phyloP scores from a whole-genome alignment of 2,797 vertebrate species.

The Onychomys arenicola region DNA sequence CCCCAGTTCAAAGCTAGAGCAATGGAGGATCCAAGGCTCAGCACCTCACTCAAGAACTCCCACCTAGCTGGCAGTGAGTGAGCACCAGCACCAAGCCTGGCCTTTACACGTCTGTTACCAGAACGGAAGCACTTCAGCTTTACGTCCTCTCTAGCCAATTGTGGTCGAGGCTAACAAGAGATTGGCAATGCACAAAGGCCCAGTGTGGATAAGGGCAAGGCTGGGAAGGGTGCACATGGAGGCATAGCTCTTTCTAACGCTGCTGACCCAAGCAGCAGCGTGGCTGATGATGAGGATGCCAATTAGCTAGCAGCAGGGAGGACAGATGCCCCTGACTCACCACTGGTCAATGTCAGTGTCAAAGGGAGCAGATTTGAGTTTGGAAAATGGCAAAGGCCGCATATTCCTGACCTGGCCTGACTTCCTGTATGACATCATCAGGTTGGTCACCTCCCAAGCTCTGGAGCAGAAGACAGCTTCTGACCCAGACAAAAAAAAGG shows the following conservation, averaged over 20 bases:
- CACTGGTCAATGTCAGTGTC: not conserved
- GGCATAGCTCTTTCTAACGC: accelerated
- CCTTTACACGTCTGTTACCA: not conserved
- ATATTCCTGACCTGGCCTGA: constrained; percentile 16
- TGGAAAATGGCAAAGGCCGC: constrained; percentile 62
- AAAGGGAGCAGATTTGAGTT: constrained; percentile 15
- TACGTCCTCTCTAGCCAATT: not conserved
- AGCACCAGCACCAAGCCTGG: not conserved
- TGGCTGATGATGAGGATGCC: not conserved
- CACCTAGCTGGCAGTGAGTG: not conserved
- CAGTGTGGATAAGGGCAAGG: not conserved
- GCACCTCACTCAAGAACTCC: not conserved
- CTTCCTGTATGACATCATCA: constrained; percentile 49
- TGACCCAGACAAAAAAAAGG: constrained; percentile 14
- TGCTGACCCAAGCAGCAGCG: not conserved
- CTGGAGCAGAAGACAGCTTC: not conserved
- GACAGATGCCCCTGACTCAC: constrained; percentile 28
- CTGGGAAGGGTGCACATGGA: not conserved
- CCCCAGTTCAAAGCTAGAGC: not conserved
- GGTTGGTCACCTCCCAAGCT: constrained; percentile 46
- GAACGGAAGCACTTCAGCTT: accelerated
- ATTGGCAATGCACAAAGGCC: not conserved
- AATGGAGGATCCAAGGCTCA: not conserved
- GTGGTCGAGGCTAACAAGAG: not conserved
- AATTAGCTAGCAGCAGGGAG: constrained; percentile 2